Evolutionary conservation across 2,888 invertebrate genomes (phyloP).

Genomic region (Tinea trinotella): DNA sequence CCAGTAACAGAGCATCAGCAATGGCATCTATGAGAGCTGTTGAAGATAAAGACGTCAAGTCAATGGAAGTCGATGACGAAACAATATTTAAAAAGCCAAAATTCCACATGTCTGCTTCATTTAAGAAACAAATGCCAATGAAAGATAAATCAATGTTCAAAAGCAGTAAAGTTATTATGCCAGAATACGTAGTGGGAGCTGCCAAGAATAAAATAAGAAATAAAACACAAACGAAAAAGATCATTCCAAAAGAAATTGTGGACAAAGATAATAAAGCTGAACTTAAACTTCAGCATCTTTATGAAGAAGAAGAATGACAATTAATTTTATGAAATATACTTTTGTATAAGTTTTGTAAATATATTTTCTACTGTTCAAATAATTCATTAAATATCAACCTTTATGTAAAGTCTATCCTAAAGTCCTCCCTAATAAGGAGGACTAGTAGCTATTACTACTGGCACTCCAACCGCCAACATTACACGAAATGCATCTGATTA

Average conservation of each 20-base stretch:
- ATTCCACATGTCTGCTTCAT: slow-evolving; percentile 44
- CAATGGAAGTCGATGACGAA: slow-evolving; percentile 39
- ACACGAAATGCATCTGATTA: no score
- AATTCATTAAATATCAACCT: background rate
- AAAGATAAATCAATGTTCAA: slow-evolving; percentile 46
- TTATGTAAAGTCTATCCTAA: background rate
- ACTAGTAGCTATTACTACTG: no score
- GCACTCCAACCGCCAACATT: no score
- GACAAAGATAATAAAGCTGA: slow-evolving; percentile 39
- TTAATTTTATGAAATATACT: background rate
- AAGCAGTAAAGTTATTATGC: slow-evolving; percentile 82
- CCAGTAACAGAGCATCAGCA: slow-evolving; percentile 83
- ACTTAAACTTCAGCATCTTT: slow-evolving; percentile 61
- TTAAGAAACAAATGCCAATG: slow-evolving; percentile 33
- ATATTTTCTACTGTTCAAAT: background rate
- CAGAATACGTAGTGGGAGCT: slow-evolving; percentile 85
- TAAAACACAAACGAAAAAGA: slow-evolving; percentile 26
- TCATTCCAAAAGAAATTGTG: slow-evolving; percentile 23
- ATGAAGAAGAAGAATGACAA: slow-evolving; percentile 43
- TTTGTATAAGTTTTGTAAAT: slow-evolving; percentile 1
- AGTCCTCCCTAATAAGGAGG: no score
- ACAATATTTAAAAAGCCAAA: slow-evolving; percentile 54
- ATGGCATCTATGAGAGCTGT: slow-evolving; percentile 81
- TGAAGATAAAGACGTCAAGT: slow-evolving; percentile 59
- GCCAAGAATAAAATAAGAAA: slow-evolving; percentile 65